Conservation (phyloP, 1,140 invertebrate genomes). For the Brachionus asplanchnoidis region DNA sequence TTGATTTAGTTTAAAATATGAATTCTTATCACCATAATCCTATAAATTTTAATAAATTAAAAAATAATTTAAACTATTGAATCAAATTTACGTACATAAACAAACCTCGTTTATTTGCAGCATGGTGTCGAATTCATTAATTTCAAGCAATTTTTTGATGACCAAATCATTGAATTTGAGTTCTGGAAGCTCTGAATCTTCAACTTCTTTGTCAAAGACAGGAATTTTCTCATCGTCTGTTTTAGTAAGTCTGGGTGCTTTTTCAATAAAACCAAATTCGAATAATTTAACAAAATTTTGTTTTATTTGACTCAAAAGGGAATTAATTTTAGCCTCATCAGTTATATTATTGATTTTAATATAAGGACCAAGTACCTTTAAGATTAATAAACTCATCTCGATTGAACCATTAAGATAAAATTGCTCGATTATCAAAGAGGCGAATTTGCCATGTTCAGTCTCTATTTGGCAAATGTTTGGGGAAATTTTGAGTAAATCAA, state of each 20-base stretch:
- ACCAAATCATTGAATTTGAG: background rate
- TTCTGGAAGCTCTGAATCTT: background rate
- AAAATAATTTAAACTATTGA: background rate
- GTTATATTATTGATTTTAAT: background rate
- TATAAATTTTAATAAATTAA: conserved; percentile 18
- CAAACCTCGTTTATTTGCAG: conserved; percentile 23
- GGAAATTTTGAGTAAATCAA: background rate
- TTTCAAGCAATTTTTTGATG: background rate
- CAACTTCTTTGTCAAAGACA: background rate
- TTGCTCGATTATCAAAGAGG: background rate
- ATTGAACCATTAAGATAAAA: background rate
- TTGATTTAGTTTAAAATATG: background rate
- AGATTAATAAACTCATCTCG: conserved; percentile 6
- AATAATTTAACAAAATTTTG: background rate
- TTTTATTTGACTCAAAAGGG: background rate
- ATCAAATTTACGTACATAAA: conserved; percentile 27
- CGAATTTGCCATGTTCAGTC: background rate
- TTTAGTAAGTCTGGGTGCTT: background rate
- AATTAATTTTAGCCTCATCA: background rate
- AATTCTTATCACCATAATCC: conserved; percentile 23
- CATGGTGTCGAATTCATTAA: background rate
- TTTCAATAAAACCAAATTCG: background rate
- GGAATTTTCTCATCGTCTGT: background rate
- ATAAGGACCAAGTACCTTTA: background rate
- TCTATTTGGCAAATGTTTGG: background rate